phyloP scores from a whole-genome alignment of 2,888 invertebrate species.

The Malthinus flaveolus region DNA sequence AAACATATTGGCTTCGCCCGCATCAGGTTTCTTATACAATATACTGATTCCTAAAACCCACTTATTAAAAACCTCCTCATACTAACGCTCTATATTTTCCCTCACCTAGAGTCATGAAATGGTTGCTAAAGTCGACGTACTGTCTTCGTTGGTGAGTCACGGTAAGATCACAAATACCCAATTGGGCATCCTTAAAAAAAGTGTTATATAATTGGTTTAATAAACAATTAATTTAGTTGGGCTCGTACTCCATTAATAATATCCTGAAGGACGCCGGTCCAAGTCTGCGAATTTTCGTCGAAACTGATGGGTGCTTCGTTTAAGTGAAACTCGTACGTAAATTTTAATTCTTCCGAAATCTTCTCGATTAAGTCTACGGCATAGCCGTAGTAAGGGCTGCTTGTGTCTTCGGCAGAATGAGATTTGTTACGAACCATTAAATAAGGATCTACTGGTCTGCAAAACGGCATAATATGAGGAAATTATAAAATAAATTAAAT shows the following conservation, averaged over 20 bases:
- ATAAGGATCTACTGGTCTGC: conserved; percentile 73
- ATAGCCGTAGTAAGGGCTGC: conserved; percentile 85
- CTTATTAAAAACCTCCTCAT: too few species aligned
- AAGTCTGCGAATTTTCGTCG: conserved; percentile 68
- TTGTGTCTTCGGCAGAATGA: conserved; percentile 64
- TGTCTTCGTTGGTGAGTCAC: conserved; percentile 89
- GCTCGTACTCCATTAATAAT: conserved; percentile 72
- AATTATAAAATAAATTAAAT: not conserved
- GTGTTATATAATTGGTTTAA: not conserved
- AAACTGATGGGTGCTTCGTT: conserved; percentile 71
- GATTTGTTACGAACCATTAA: conserved; percentile 61
- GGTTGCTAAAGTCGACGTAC: conserved; percentile 91
- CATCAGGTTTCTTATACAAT: conserved; percentile 78
- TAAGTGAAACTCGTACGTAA: conserved; percentile 71
- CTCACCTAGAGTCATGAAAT: conserved; percentile 91
- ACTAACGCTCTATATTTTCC: not conserved
- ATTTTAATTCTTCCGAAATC: conserved; percentile 61
- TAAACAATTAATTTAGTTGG: too few species aligned
- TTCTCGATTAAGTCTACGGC: conserved; percentile 87
- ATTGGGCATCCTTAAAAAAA: conserved; percentile 79
- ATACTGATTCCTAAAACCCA: conserved; percentile 66
- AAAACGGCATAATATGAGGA: not conserved
- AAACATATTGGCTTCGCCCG: conserved; percentile 53
- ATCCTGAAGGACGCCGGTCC: conserved; percentile 78
- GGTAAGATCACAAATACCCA: conserved; percentile 94